phyloP scores from a whole-genome alignment of 2,113 vertebrate species.

The Gila orcuttii region DNA sequence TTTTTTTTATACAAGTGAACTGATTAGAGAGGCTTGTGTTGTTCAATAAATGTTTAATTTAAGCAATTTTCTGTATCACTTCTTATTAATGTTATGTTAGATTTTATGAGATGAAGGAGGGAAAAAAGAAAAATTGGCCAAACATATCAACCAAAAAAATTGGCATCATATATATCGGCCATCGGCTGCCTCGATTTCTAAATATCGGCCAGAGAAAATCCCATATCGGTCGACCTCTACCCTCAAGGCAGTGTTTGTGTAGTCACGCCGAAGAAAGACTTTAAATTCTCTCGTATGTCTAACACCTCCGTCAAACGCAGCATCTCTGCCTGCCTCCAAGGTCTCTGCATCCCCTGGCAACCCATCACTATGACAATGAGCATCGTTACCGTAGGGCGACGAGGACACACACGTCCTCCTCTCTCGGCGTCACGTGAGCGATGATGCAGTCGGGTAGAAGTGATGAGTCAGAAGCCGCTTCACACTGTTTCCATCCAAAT shows the following conservation, averaged over 20 bases:
- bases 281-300: not conserved
- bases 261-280: not conserved
- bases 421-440: conserved; percentile 63
- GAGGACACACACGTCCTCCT: conserved; percentile 17
- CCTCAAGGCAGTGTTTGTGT: conserved; percentile 20
- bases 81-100: too few species aligned
- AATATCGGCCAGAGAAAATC: too few species aligned
- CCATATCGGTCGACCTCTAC: not conserved
- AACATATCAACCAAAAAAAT: too few species aligned
- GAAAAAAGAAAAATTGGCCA: too few species aligned
- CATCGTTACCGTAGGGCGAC: not conserved
- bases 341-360: conserved; percentile 47
- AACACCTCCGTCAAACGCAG: conserved; percentile 7
- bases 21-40: too few species aligned
- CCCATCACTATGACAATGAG: conserved; percentile 36
- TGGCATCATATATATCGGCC: too few species aligned
- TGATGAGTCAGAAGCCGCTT: conserved; percentile 77
- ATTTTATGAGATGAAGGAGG: too few species aligned
- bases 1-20: too few species aligned
- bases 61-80: too few species aligned
- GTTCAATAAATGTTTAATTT: too few species aligned
- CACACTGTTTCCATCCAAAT: conserved; percentile 71
- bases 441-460: conserved; percentile 70
- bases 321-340: conserved; percentile 31
- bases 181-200: too few species aligned